Evolutionary conservation across 2,797 vertebrate genomes (phyloP).

Genomic region (Salarias fasciatus): DNA sequence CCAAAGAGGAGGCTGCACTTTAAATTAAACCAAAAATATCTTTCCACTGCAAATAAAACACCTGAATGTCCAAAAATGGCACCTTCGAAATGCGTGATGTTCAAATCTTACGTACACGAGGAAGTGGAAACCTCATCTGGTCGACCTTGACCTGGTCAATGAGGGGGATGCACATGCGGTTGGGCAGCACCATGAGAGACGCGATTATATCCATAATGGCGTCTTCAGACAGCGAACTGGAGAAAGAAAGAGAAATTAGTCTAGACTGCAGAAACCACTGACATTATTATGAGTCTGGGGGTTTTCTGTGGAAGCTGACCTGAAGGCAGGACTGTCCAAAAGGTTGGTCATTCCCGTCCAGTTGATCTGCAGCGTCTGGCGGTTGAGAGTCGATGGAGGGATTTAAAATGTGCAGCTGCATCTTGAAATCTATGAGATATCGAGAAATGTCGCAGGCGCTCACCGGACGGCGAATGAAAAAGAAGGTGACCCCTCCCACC

Average conservation of each 20-base stretch:
- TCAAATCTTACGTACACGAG: slow-evolving; percentile 85
- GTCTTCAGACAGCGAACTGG: slow-evolving; percentile 88
- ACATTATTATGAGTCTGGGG: not conserved
- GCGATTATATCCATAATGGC: slow-evolving; percentile 91
- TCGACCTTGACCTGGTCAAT: slow-evolving; percentile 91
- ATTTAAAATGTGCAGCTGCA: not conserved
- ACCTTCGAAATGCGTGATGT: too few relatives aligned
- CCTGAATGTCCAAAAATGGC: too few relatives aligned
- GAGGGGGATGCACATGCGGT: slow-evolving; percentile 93
- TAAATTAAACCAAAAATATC: too few relatives aligned
- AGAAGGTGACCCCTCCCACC: slow-evolving; percentile 93
- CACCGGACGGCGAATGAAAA: slow-evolving; percentile 94
- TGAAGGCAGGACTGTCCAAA: slow-evolving; percentile 90
- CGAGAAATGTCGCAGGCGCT: slow-evolving; percentile 62
- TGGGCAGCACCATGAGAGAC: slow-evolving; percentile 92
- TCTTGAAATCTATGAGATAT: not conserved
- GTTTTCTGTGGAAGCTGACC: slow-evolving; percentile 72
- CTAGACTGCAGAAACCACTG: not conserved
- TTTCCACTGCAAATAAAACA: too few relatives aligned
- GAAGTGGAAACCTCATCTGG: slow-evolving; percentile 91
- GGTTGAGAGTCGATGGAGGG: not conserved
- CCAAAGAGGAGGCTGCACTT: not conserved
- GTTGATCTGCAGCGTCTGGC: slow-evolving; percentile 87
- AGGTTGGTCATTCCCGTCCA: slow-evolving; percentile 96
- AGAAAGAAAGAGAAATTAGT: slow-evolving; percentile 6